A percentile compares a stretch with the other conserved stretches of the same genome.
Conservation (phyloP, 2,888 invertebrate genomes). For the Endotricha flammealis region DNA sequence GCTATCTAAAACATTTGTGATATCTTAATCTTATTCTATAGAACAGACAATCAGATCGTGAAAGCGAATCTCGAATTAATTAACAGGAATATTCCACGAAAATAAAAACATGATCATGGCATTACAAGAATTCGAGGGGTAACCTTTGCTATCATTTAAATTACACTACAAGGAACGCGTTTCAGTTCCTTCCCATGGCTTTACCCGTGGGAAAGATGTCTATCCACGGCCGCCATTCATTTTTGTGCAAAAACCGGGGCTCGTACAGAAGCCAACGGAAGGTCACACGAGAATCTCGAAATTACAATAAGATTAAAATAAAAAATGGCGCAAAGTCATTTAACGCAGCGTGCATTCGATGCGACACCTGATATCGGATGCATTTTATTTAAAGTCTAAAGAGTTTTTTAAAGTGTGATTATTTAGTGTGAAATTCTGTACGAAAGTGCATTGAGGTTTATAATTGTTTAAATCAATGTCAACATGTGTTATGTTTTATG, state of each 20-base stretch:
- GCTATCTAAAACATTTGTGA: too few relatives aligned
- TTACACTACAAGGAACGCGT: slow-evolving; percentile 23
- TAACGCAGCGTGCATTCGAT: slow-evolving; percentile 14
- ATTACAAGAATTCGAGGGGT: slow-evolving; percentile 16
- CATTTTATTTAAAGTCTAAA: too few relatives aligned
- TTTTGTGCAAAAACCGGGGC: slow-evolving; percentile 58
- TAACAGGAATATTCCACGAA: too few relatives aligned
- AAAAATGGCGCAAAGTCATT: slow-evolving; percentile 21
- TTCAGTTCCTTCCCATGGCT: slow-evolving; percentile 57
- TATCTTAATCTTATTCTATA: too few relatives aligned
- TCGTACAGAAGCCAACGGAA: slow-evolving; percentile 53
- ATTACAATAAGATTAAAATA: slow-evolving; percentile 34
- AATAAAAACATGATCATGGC: background rate
- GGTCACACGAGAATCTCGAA: slow-evolving; percentile 66
- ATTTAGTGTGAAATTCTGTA: too few relatives aligned
- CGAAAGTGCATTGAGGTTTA: too few relatives aligned
- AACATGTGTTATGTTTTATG: too few relatives aligned
- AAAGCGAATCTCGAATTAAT: too few relatives aligned
- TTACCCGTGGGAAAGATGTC: slow-evolving; percentile 69
- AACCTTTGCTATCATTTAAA: slow-evolving; percentile 16
- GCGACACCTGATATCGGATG: background rate
- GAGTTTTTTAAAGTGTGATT: too few relatives aligned
- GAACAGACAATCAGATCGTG: too few relatives aligned
- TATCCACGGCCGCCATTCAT: slow-evolving; percentile 59
- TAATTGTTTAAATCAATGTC: too few relatives aligned